Conservation (phyloP, 64 coral and sea anemone species). For the Porites australiensis region DNA sequence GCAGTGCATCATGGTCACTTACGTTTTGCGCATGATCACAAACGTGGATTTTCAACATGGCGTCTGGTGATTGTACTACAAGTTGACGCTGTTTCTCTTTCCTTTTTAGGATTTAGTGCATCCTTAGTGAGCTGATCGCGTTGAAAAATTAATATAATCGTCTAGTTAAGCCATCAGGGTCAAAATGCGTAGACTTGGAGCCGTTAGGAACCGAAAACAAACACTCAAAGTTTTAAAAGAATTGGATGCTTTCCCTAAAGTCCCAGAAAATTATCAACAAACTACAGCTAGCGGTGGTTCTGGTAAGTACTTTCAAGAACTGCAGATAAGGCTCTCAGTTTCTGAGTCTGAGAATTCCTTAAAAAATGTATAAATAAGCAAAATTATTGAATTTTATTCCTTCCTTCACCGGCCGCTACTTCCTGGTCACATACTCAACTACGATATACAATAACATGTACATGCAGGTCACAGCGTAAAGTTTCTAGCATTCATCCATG, state of each 20-base stretch:
- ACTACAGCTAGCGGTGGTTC: conserved; percentile 89
- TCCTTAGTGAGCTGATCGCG: not conserved
- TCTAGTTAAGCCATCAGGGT: not conserved
- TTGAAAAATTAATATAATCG: not conserved
- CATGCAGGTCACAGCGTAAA: too few relatives aligned
- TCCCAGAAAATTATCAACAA: conserved; percentile 95
- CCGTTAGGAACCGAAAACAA: conserved; percentile 84
- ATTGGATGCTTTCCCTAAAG: conserved; percentile 96
- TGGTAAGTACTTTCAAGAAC: conserved; percentile 47
- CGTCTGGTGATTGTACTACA: conserved; percentile 29
- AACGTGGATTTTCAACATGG: conserved; percentile 73
- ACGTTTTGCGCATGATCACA: conserved; percentile 42
- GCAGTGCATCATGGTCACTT: conserved; percentile 36
- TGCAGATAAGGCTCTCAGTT: not conserved
- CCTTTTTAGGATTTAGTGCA: not conserved
- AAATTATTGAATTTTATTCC: not conserved
- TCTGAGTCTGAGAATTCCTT: not conserved
- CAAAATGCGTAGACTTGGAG: conserved; percentile 57
- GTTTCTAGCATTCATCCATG: too few relatives aligned
- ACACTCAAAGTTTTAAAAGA: conserved; percentile 96
- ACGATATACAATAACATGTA: not conserved
- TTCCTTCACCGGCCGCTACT: not conserved
- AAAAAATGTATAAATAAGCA: not conserved
- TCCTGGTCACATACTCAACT: too few relatives aligned
- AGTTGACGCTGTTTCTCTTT: not conserved